A percentile compares a stretch with the other conserved stretches of the same genome.
Conservation (phyloP, 2,888 invertebrate genomes). For the Phasia obesa region DNA sequence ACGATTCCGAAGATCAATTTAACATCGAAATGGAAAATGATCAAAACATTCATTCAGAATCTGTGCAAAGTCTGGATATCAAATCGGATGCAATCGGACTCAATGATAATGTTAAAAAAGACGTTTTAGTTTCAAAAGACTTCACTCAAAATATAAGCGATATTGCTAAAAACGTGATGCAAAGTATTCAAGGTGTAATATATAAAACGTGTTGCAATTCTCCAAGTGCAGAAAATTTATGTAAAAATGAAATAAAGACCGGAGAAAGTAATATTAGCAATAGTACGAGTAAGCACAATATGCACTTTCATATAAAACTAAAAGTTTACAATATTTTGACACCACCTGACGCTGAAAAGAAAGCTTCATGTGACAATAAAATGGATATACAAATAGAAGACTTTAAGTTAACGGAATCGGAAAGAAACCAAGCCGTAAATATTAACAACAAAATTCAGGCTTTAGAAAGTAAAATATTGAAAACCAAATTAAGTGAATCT, state of each 20-base stretch:
- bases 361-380: not conserved
- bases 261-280: not conserved
- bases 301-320: constrained; percentile 72
- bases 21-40: not conserved
- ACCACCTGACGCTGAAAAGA: not conserved
- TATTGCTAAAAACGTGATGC: not conserved
- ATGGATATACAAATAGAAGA: not conserved
- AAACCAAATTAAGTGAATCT: not conserved
- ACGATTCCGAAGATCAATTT: not conserved
- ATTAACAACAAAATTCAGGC: not conserved
- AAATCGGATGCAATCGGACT: not conserved
- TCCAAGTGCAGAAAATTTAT: not conserved
- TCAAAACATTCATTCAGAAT: not conserved
- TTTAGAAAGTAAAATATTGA: not conserved
- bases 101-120: not conserved
- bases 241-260: not conserved
- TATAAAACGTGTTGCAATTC: constrained; percentile 12
- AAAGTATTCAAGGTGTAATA: constrained; percentile 23
- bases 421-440: not conserved
- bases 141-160: not conserved
- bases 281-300: not conserved
- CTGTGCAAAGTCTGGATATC: not conserved
- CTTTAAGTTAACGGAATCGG: not conserved
- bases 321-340: constrained; percentile 41
- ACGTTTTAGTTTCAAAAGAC: not conserved